These are phyloP conservation scores for Megathymus violae DNA, from an alignment of 1,140 invertebrate genomes.

Conservation along the genomic window DNA sequence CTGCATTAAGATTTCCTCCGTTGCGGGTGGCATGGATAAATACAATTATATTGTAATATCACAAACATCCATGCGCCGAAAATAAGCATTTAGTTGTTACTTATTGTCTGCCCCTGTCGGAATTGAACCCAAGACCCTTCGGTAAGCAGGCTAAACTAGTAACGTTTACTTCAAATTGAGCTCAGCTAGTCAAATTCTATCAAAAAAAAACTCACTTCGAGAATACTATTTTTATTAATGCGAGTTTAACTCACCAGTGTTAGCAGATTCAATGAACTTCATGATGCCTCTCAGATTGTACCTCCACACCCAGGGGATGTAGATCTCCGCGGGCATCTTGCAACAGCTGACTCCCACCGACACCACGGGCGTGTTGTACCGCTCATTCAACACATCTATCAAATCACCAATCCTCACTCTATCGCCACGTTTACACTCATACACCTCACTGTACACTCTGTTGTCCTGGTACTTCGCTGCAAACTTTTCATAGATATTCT, in stretches of 20 bases:
- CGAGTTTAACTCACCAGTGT: conserved; percentile 84
- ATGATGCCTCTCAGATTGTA: conserved; percentile 89
- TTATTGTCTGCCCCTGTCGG: no score
- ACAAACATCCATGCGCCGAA: no score
- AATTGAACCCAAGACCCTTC: no score
- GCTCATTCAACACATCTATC: conserved; percentile 84
- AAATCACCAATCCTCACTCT: conserved; percentile 70
- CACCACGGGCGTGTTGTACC: conserved; percentile 84
- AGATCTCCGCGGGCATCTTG: conserved; percentile 87
- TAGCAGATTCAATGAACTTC: conserved; percentile 84
- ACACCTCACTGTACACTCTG: conserved; percentile 55
- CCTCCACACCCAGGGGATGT: conserved; percentile 90
- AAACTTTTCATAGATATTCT: conserved; percentile 82
- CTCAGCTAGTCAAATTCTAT: no score
- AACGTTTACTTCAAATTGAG: no score
- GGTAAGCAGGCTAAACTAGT: no score
- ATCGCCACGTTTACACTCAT: conserved; percentile 42
- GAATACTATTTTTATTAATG: no score
- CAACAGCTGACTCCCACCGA: conserved; percentile 89
- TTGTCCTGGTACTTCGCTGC: conserved; percentile 74
- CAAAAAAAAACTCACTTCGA: no score
- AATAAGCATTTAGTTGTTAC: no score
- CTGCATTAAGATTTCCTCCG: no score
- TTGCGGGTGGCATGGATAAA: no score
- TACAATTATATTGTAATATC: no score